Conservation (phyloP, 1,140 invertebrate species). For the Choristoneura fumiferana region DNA sequence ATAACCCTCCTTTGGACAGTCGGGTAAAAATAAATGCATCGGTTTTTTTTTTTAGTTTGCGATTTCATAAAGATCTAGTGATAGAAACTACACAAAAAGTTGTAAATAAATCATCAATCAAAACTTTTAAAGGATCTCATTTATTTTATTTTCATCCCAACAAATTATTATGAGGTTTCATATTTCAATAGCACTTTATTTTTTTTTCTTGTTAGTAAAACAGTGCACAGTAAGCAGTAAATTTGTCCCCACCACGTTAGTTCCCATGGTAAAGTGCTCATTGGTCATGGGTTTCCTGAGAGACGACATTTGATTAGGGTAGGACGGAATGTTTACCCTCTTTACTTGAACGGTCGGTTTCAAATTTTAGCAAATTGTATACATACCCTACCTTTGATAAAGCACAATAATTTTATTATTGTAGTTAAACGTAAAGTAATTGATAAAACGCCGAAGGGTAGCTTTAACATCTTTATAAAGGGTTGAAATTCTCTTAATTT, state of each 20-base stretch:
- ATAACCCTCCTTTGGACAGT: too few species aligned
- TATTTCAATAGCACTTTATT: neutral
- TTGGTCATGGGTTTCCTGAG: neutral
- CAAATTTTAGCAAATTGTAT: neutral
- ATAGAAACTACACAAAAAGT: too few species aligned
- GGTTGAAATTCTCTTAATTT: too few species aligned
- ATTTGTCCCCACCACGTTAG: neutral
- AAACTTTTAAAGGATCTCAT: too few species aligned
- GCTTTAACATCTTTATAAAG: too few species aligned
- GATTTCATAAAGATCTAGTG: too few species aligned
- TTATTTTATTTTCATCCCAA: too few species aligned
- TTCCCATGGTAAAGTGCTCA: neutral
- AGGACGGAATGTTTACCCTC: neutral
- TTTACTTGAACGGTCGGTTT: neutral
- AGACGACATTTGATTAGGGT: constrained; percentile 17
- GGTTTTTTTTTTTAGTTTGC: too few species aligned
- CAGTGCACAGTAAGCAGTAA: neutral
- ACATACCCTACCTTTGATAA: neutral
- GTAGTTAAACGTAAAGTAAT: too few species aligned
- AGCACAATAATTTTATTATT: neutral
- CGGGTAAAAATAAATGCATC: too few species aligned
- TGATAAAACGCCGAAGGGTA: too few species aligned
- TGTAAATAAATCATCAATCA: too few species aligned
- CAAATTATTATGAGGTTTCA: neutral
- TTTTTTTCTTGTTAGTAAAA: neutral